Base-by-base conservation (phyloP, 2,113 vertebrate species). In the Lanius ludovicianus region DNA sequence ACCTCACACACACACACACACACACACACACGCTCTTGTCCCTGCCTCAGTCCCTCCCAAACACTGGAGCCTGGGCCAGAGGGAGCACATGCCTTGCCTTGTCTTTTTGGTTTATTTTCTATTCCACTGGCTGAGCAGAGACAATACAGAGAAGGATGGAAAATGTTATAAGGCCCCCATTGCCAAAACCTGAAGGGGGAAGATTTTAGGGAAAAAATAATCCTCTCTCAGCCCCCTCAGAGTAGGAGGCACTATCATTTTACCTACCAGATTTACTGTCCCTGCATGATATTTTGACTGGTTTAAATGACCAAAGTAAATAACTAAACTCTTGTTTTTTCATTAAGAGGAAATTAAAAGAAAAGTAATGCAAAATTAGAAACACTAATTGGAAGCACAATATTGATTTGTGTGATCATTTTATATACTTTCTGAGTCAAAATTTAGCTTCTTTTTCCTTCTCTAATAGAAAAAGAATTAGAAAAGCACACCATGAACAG, bases 41-140 rank as follows among this genome's bases (percentile, higher is more conserved):
- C 24, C 31, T 37, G 52, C 31, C 24, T 53, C 2, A 1, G 14
- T 44, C 31, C 24, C 5, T 15, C 63, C n/a, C 16, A 9, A 20
- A 65, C 11, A n/a, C 7, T 0, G 2, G 17, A 8, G 3, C 24
- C 28, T 14, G 31, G 15, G 39, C 14, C 0, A 0, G 6, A 53
- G 25, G 28, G 42, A 71, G 19, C 31, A 31, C 0, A 0, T 25
- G n/a, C 23, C 46, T 46, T 47, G 33, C 14, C 10, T 46, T 77
- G 77, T 18, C 21, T 35, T 69, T 83, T n/a, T n/a, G 21, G 17
- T 33, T 90, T 70, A 16, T 74, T 57, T 78, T 67, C 41, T 44
- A 14, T 78, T 60, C 67, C 30, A 52, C 33, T 33, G 23, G 3
- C 10, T 25, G 33, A 85, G 55, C 20, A 71, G 11, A 15, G 44